These are phyloP conservation scores for Agrypnus murinus DNA, from an alignment of 2,888 invertebrate species.

Conservation along the genomic window DNA sequence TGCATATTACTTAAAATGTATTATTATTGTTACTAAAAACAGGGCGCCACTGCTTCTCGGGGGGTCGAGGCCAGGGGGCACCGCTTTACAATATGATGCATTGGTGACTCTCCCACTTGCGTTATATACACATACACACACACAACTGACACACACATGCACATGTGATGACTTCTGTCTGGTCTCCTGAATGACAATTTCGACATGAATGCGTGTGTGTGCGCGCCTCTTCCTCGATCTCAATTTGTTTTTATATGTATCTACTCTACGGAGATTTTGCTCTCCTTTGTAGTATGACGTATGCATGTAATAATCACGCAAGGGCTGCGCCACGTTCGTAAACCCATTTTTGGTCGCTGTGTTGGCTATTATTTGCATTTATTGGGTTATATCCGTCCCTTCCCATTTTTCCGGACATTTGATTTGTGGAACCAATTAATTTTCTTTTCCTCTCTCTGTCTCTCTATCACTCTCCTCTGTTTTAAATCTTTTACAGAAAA, in stretches of 20 bases:
- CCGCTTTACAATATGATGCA: conserved; percentile 61
- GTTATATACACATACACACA: conserved; percentile 52
- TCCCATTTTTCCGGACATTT: no score
- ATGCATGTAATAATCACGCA: no score
- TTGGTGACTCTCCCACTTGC: conserved; percentile 64
- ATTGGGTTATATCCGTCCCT: no score
- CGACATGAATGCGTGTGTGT: conserved; percentile 37
- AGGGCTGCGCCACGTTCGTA: no score
- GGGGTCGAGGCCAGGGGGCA: conserved; percentile 62
- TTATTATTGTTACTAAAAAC: conserved; percentile 29
- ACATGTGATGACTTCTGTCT: conserved; percentile 60
- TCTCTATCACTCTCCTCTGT: no score
- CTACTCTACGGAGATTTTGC: neutral
- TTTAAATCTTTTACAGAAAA: no score
- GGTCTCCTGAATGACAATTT: conserved; percentile 54
- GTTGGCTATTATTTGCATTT: no score
- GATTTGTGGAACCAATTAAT: no score
- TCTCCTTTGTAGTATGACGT: no score
- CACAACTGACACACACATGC: conserved; percentile 49
- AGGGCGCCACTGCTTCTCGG: conserved; percentile 57
- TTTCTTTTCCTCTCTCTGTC: no score
- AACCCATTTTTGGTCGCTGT: no score
- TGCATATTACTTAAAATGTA: no score
- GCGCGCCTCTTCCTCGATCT: conserved; percentile 2
- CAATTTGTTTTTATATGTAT: conserved; percentile 17